A percentile compares a stretch with the other conserved stretches of the same genome.
phyloP scores from a whole-genome alignment of 2,888 invertebrate species.

The Abrostola triplasia region DNA sequence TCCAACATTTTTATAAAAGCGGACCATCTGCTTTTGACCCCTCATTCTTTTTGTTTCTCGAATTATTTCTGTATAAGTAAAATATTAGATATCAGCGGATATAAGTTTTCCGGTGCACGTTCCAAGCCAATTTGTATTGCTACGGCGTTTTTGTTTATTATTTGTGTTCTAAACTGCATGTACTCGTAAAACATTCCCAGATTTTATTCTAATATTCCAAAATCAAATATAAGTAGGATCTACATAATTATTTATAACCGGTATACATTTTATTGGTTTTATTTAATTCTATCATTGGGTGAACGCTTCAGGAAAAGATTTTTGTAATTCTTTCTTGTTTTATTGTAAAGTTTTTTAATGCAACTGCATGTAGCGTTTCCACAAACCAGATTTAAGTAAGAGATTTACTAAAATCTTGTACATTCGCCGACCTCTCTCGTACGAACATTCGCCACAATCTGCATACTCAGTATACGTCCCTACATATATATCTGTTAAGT shows the following conservation, averaged over 20 bases:
- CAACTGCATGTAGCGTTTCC: slow-evolving; percentile 39
- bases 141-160: slow-evolving; percentile 52
- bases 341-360: slow-evolving; percentile 22
- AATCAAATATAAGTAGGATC: neutral
- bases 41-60: slow-evolving; percentile 88
- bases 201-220: neutral
- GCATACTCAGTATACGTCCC: slow-evolving; percentile 43
- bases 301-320: neutral
- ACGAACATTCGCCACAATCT: slow-evolving; percentile 61
- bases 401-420: slow-evolving; percentile 62
- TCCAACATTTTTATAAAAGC: slow-evolving; percentile 89
- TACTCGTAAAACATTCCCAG: neutral
- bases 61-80: slow-evolving; percentile 86
- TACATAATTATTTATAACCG: neutral
- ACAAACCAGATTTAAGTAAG: slow-evolving; percentile 56
- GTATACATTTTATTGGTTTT: neutral
- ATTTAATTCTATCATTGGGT: slow-evolving; percentile 14
- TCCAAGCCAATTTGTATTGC: slow-evolving; percentile 62
- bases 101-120: slow-evolving; percentile 71
- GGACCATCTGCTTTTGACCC: slow-evolving; percentile 88
- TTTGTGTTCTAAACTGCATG: slow-evolving; percentile 28
- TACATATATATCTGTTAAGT: slow-evolving; percentile 53
- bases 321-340: slow-evolving; percentile 11
- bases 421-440: slow-evolving; percentile 57
- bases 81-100: slow-evolving; percentile 74